Evolutionary conservation across 2,888 invertebrate genomes (phyloP).

Genomic region (Coleophora flavipennella): DNA sequence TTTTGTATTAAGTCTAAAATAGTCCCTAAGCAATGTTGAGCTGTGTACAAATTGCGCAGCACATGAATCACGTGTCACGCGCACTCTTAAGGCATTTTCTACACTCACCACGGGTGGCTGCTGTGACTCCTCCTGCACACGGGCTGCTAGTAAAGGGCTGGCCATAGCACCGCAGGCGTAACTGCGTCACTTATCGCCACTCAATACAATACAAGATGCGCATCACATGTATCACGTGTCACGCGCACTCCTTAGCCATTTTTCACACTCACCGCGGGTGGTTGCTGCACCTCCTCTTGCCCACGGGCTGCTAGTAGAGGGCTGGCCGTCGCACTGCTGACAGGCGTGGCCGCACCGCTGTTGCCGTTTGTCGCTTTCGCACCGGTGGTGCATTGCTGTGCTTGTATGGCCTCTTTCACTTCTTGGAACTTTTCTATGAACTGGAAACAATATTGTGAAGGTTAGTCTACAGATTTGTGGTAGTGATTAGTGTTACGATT

Average conservation of each 20-base stretch:
- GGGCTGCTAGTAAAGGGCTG: constrained; percentile 80
- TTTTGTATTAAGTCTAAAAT: too few species aligned
- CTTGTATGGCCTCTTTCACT: constrained; percentile 94
- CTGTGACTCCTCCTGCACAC: constrained; percentile 62
- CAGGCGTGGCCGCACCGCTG: constrained; percentile 84
- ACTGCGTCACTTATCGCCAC: constrained; percentile 82
- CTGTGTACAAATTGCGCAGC: too few species aligned
- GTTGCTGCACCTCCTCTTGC: constrained; percentile 54
- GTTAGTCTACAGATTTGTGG: too few species aligned
- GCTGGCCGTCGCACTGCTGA: constrained; percentile 90
- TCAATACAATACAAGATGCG: too few species aligned
- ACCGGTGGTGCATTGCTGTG: constrained; percentile 39
- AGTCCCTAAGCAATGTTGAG: too few species aligned
- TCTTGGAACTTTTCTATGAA: constrained; percentile 99
- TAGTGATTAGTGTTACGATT: too few species aligned
- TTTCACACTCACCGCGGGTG: constrained; percentile 29
- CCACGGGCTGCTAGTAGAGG: constrained; percentile 78
- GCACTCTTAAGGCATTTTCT: too few species aligned
- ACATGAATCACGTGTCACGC: too few species aligned
- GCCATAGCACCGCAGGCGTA: constrained; percentile 90
- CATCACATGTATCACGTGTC: too few species aligned
- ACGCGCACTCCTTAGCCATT: too few species aligned
- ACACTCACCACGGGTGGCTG: constrained; percentile 37
- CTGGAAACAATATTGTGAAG: too few species aligned
- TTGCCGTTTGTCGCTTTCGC: constrained; percentile 49